Evolutionary conservation across 2,888 invertebrate genomes (phyloP), one percentile per base, ranked within the genome.

Genomic region (Brassicogethes aeneus): DNA sequence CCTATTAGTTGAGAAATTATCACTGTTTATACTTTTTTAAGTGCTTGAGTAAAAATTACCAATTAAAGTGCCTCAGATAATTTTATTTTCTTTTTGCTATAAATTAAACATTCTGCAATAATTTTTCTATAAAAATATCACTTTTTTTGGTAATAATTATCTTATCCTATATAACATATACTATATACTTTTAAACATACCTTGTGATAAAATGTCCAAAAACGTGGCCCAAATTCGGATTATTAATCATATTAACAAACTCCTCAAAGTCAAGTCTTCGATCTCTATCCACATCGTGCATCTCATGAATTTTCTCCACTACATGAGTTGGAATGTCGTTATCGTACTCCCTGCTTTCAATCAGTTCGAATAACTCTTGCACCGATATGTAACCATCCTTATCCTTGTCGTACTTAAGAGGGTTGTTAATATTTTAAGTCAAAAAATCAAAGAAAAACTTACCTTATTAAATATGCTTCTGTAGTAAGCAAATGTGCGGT

Each of bases 181-280:
- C n/a, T n/a, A n/a, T n/a, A n/a, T n/a, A n/a, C n/a, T n/a, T n/a
- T n/a, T n/a, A n/a, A n/a, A 23, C 3, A 48, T 78, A 82, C 67
- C 76, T 70, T 16, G 75, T 76, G 15, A 81, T 68, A 51, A 78
- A 75, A 43, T 79, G 77, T 1, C 79, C 80, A 49, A 82, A 81
- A 3, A 81, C 69, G n/a, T 76, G 74, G 54, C 76, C 76, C 49
- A 79, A 61, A 41, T 76, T 73, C 0, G 77, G 77, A 43, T 73
- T 62, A 50, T 74, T 70, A 67, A 80, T 77, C 81, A 85, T 81
- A 30, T 76, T 75, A 16, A 82, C 75, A 52, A 86, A 85, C 68
- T 87, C 86, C 14, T 75, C 70, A 55, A 80, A 83, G 57, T 83
- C 80, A 40, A 87, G 67, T 51, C 73, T 75, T 2, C 82, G 82